These are phyloP conservation scores for Propithecus coquereli DNA, from an alignment of 2,113 vertebrate species.

Conservation along the genomic window DNA sequence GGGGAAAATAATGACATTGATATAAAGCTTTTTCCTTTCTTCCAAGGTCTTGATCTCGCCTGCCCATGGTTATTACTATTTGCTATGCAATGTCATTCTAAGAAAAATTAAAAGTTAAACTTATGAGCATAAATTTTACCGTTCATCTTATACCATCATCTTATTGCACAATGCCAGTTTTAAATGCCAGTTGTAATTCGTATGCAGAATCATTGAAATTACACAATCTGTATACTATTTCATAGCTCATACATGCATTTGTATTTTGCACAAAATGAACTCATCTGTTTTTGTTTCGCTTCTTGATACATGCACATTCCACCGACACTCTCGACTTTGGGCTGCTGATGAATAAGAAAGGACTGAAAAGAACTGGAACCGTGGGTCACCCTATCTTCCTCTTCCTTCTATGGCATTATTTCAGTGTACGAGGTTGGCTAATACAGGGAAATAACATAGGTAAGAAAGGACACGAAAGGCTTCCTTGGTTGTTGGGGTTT, in stretches of 20 bases:
- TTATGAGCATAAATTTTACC: background rate
- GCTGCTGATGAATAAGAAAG: background rate
- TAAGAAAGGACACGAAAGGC: background rate
- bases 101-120: background rate
- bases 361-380: background rate
- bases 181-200: background rate
- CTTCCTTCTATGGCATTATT: background rate
- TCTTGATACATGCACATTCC: background rate
- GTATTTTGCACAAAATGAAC: background rate
- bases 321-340: background rate
- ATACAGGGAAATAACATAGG: background rate
- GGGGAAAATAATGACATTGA: background rate
- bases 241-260: background rate
- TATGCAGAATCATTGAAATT: background rate
- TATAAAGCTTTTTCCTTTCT: background rate
- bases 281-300: background rate
- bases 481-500: background rate
- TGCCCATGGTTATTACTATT: background rate
- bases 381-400: background rate
- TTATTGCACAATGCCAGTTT: background rate
- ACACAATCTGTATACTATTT: background rate
- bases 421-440: background rate
- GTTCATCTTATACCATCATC: background rate
- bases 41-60: background rate
- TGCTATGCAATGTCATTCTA: background rate